A percentile compares a stretch with the other conserved stretches of the same genome.
These are phyloP conservation scores for Scartelaos histophorus DNA, from an alignment of 2,113 vertebrate species.

Conservation along the genomic window DNA sequence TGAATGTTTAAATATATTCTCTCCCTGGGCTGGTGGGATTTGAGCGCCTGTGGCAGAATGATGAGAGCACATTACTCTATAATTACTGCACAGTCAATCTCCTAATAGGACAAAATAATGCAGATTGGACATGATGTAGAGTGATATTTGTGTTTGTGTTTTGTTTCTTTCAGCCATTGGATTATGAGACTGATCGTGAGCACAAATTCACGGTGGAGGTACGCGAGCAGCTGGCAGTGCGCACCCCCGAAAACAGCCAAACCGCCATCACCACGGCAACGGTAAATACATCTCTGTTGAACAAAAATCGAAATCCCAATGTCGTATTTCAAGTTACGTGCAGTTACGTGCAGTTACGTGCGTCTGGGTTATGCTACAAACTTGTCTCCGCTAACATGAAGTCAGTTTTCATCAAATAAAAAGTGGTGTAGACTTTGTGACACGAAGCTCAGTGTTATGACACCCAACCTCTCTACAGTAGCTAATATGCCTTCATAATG, in stretches of 20 bases:
- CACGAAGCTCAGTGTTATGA: too few species aligned
- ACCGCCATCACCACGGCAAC: conserved; percentile 29
- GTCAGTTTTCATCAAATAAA: too few species aligned
- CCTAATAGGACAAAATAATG: neutral
- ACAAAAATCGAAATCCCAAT: neutral
- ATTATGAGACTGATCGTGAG: conserved; percentile 78
- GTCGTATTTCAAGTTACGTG: too few species aligned
- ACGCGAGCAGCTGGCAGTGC: conserved; percentile 44
- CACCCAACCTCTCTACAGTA: too few species aligned
- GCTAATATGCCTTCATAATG: too few species aligned
- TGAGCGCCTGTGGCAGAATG: neutral
- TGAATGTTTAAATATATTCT: conserved; percentile 4
- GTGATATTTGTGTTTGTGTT: neutral
- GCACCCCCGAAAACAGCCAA: conserved; percentile 50
- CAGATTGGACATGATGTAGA: neutral
- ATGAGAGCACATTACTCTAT: neutral
- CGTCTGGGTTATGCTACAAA: too few species aligned
- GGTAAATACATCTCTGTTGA: conserved; percentile 40
- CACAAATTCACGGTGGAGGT: conserved; percentile 61
- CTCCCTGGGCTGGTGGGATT: neutral
- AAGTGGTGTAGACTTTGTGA: too few species aligned
- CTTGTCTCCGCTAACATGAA: too few species aligned
- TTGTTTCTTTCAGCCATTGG: conserved; percentile 77
- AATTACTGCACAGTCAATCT: neutral
- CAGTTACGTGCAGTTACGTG: too few species aligned